Conservation (phyloP, 53 echinoderm and acorn worm genomes). For the Stichopus horrens region DNA sequence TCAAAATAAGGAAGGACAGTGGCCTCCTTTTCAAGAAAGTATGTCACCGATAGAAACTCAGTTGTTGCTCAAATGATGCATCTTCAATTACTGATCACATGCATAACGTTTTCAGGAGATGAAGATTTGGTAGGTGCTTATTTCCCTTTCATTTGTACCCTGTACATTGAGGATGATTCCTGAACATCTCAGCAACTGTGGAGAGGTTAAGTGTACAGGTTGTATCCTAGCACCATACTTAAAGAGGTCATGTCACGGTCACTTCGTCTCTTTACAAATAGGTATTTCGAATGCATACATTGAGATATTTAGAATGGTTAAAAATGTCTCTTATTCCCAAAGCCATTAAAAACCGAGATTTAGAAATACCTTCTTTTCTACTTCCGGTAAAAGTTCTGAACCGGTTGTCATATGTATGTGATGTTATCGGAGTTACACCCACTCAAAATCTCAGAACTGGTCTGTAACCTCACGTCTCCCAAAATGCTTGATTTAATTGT, state of each 20-base stretch:
- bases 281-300: slow-evolving; percentile 1
- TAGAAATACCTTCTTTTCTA: slow-evolving; percentile 1
- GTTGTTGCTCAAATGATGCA: no score
- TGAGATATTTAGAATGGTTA: slow-evolving; percentile 11
- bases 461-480: background rate
- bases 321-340: slow-evolving; percentile 18
- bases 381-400: slow-evolving; percentile 20
- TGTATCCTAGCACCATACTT: no score
- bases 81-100: no score
- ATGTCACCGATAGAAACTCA: no score
- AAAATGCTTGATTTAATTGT: background rate
- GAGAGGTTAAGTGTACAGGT: background rate
- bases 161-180: no score
- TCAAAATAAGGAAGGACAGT: no score
- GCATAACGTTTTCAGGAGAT: no score
- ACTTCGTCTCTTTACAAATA: slow-evolving; percentile 14
- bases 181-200: no score
- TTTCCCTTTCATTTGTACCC: no score
- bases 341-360: background rate
- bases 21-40: no score
- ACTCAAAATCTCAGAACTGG: background rate
- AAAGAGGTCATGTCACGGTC: slow-evolving; percentile 9
- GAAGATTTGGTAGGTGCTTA: no score
- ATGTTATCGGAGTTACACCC: background rate
- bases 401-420: background rate